These are phyloP conservation scores for Drosophila picticornis DNA, from an alignment of 2,888 invertebrate species.

Conservation along the genomic window DNA sequence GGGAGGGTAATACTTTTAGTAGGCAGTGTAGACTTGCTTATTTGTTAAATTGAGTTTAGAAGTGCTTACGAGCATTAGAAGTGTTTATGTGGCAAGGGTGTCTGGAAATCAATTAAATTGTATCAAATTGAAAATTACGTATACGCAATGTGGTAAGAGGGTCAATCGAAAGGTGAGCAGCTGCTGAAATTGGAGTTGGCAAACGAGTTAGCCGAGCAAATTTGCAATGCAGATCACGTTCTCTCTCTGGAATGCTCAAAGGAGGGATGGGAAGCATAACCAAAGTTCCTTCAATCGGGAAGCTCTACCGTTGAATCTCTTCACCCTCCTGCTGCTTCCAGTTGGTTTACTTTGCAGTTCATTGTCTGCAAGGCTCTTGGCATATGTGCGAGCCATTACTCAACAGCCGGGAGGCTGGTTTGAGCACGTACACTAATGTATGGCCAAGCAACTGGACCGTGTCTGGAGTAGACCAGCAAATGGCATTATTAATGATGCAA, in stretches of 20 bases:
- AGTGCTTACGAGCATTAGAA: slow-evolving; percentile 2
- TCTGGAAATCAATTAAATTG: slow-evolving; percentile 34
- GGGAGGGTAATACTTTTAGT: slow-evolving; percentile 1
- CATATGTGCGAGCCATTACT: slow-evolving; percentile 53
- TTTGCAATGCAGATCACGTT: slow-evolving; percentile 61
- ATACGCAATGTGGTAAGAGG: slow-evolving; percentile 26
- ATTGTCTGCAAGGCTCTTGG: slow-evolving; percentile 54
- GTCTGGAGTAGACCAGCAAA: slow-evolving; percentile 33
- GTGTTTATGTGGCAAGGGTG: background rate
- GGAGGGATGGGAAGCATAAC: slow-evolving; percentile 3
- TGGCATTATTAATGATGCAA: slow-evolving; percentile 77
- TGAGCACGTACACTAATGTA: slow-evolving; percentile 46
- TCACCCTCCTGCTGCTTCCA: background rate
- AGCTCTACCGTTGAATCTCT: slow-evolving; percentile 15
- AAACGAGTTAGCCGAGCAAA: slow-evolving; percentile 1
- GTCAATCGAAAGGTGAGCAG: slow-evolving; percentile 4
- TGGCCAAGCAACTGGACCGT: slow-evolving; percentile 15
- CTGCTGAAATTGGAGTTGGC: background rate
- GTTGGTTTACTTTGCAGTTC: slow-evolving; percentile 44
- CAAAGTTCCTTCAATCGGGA: slow-evolving; percentile 19
- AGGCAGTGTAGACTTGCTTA: slow-evolving; percentile 28
- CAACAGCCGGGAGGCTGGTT: slow-evolving; percentile 36
- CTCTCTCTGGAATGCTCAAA: slow-evolving; percentile 19
- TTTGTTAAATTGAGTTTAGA: slow-evolving; percentile 39
- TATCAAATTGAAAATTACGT: slow-evolving; percentile 43